Percentiles rank a stretch among this genome's conserved stretches.
Evolutionary conservation across 2,888 invertebrate genomes (phyloP).

Genomic region (Nyleta sp.): DNA sequence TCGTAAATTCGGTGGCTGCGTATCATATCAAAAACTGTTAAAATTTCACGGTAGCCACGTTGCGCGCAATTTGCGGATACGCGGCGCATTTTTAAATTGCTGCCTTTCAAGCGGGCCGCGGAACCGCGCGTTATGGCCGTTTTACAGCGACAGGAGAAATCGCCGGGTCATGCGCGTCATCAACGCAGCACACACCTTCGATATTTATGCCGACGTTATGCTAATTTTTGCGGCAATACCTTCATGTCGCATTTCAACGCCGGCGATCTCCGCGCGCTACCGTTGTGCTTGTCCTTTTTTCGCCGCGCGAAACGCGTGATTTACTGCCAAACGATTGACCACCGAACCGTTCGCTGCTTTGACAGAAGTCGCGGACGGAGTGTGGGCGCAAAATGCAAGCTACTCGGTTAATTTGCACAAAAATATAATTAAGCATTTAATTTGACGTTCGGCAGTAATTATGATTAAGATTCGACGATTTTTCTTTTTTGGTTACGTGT

Average conservation of each 20-base stretch:
- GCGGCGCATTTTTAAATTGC: constrained; percentile 53
- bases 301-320: constrained; percentile 66
- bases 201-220: constrained; percentile 77
- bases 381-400: constrained; percentile 26
- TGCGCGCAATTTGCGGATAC: constrained; percentile 48
- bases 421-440: constrained; percentile 16
- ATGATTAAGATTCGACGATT: constrained; percentile 5
- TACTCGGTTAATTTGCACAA: not conserved
- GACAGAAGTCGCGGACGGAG: constrained; percentile 51
- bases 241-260: constrained; percentile 75
- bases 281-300: constrained; percentile 66
- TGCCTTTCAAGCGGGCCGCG: constrained; percentile 54
- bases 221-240: constrained; percentile 74
- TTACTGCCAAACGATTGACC: constrained; percentile 70
- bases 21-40: constrained; percentile 38
- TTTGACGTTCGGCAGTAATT: constrained; percentile 15
- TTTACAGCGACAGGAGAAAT: constrained; percentile 67
- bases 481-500: no score
- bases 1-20: constrained; percentile 46
- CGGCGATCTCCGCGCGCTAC: constrained; percentile 69
- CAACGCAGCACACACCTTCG: constrained; percentile 69
- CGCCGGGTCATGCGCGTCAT: constrained; percentile 68
- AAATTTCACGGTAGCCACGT: constrained; percentile 56
- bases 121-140: constrained; percentile 47
- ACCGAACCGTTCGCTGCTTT: constrained; percentile 57